Evolutionary conservation across 2,888 invertebrate species (phyloP).

Genomic region (Lottia scabra): DNA sequence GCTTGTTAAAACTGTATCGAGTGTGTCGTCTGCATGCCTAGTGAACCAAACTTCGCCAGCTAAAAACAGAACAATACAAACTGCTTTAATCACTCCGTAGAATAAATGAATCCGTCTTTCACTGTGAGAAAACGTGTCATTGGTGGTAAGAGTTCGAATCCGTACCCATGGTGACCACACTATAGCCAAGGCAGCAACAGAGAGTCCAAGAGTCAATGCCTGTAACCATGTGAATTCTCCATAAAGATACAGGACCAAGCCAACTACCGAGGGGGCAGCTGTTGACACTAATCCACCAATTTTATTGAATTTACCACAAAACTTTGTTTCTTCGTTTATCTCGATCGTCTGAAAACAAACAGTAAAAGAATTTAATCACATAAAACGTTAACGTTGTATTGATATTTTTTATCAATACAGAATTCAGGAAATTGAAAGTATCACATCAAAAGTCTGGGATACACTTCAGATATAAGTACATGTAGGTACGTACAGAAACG

Average conservation of each 20-base stretch:
- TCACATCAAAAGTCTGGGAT: too few species aligned
- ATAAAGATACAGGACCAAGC: conserved; percentile 33
- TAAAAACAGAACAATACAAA: conserved; percentile 34
- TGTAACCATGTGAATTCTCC: conserved; percentile 33
- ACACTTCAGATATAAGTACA: too few species aligned
- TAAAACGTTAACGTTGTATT: too few species aligned
- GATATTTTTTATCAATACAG: too few species aligned
- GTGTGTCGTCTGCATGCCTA: conserved; percentile 18
- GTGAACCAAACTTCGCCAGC: conserved; percentile 32
- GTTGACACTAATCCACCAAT: conserved; percentile 8
- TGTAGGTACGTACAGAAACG: too few species aligned
- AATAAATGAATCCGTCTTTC: conserved; percentile 34
- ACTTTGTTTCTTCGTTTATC: not conserved
- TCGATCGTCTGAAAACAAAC: not conserved
- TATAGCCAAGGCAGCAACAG: conserved; percentile 35
- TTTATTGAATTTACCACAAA: not conserved
- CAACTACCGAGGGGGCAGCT: conserved; percentile 28
- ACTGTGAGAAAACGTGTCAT: conserved; percentile 24
- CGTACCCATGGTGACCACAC: conserved; percentile 44
- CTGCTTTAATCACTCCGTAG: conserved; percentile 34
- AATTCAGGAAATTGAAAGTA: too few species aligned
- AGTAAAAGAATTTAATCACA: not conserved
- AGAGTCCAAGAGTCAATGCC: conserved; percentile 33
- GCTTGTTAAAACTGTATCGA: conserved; percentile 19
- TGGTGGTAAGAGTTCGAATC: conserved; percentile 32